A percentile compares a stretch with the other conserved stretches of the same genome.
phyloP scores from a whole-genome alignment of 2,797 vertebrate species.

The Falco concolor region DNA sequence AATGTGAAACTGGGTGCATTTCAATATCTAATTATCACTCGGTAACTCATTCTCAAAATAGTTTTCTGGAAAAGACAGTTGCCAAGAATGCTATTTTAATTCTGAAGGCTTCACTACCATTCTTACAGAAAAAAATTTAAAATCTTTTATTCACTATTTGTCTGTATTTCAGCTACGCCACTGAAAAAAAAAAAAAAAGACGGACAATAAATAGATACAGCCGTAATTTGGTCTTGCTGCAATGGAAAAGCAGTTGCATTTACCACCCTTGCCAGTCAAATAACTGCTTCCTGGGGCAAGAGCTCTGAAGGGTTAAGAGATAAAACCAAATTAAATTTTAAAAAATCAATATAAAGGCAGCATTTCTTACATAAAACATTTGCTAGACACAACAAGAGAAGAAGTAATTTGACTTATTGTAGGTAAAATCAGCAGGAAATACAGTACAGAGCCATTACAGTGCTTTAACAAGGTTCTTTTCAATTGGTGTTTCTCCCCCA shows the following conservation, averaged over 20 bases:
- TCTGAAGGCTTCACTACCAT: constrained; percentile 28
- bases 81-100: constrained; percentile 57
- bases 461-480: constrained; percentile 17
- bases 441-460: background rate
- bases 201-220: background rate
- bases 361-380: background rate
- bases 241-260: background rate
- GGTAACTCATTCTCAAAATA: constrained; percentile 73
- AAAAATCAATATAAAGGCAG: background rate
- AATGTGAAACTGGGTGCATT: constrained; percentile 75
- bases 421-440: constrained; percentile 37
- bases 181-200: background rate
- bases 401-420: constrained; percentile 1
- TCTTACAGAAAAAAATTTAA: background rate
- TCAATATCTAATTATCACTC: constrained; percentile 76
- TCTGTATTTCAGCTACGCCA: background rate
- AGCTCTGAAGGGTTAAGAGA: constrained; percentile 6
- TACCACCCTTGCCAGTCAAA: background rate
- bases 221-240: background rate
- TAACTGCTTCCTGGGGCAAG: background rate
- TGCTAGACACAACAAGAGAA: constrained; percentile 5
- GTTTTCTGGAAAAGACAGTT: constrained; percentile 68
- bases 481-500: constrained; percentile 4
- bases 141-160: constrained; percentile 1
- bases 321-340: constrained; percentile 7